These are phyloP conservation scores for Dendronephthya gigantea DNA, from an alignment of 64 coral and sea anemone genomes.

Conservation along the genomic window DNA sequence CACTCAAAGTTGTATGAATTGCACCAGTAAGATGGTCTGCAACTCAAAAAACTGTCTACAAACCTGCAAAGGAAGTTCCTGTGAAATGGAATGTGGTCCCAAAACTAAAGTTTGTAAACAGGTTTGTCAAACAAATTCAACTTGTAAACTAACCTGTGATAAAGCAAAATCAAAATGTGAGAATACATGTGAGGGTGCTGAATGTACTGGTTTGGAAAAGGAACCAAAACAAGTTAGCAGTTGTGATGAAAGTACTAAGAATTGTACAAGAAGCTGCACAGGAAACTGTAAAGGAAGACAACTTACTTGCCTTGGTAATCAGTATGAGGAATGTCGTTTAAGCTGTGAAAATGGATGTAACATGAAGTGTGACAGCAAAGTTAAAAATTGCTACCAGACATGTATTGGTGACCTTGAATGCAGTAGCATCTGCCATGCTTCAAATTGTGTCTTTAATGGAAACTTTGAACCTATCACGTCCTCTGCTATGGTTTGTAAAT, in stretches of 20 bases:
- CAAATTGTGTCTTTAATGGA: too few species aligned
- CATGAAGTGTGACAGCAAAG: not conserved
- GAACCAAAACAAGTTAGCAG: not conserved
- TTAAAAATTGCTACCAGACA: not conserved
- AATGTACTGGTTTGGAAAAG: not conserved
- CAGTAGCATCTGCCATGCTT: not conserved
- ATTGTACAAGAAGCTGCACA: not conserved
- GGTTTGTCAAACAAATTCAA: not conserved
- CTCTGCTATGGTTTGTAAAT: too few species aligned
- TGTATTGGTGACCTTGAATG: not conserved
- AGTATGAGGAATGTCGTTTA: not conserved
- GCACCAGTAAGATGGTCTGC: not conserved
- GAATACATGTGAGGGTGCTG: not conserved
- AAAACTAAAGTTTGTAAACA: not conserved
- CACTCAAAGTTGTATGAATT: too few species aligned
- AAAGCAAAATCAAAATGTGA: not conserved
- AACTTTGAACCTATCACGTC: too few species aligned
- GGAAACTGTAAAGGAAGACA: not conserved
- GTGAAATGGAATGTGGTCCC: not conserved
- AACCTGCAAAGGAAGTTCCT: not conserved
- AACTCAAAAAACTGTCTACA: not conserved
- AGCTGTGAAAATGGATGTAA: not conserved
- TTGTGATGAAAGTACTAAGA: not conserved
- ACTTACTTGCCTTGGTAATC: not conserved
- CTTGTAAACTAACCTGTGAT: not conserved